Base-by-base conservation (phyloP, 2,113 vertebrate genomes). In the Dolichotis patagonum region DNA sequence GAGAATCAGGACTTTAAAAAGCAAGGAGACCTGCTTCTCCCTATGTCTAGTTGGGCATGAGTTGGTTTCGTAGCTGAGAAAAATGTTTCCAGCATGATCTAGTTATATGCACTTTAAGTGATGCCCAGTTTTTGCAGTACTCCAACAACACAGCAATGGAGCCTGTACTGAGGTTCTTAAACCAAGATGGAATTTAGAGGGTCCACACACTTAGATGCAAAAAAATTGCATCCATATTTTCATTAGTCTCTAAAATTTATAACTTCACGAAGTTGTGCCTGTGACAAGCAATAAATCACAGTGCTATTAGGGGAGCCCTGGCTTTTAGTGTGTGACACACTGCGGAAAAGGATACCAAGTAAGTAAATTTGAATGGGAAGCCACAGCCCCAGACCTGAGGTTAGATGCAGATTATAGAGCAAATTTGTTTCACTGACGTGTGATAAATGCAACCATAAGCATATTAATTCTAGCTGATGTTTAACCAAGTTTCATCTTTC, bases 41-140 rank as follows among this genome's bases (percentile, higher is more conserved):
- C 38, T 65, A 60, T 20, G 58, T 85, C 24, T 91, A 43, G 9
- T 56, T 69, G 41, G 89, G 7, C 14, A 63, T 77, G 28, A 2
- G n/a, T 81, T n/a, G 58, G 41, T 75, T 95, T 78, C n/a, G 73
- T 38, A 80, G 5, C 38, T 91, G n/a, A 85, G 91, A 86, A 93
- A 85, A 43, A 14, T 11, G 49, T 16, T 78, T 11, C 43, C 77
- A 73, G 38, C 56, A 46, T 69, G 67, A 24, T 93, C 62, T 95
- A 81, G 26, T 91, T 80, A n/a, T 17, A 41, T 81, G 17, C 35
- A 90, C 46, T 41, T 89, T 73, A 43, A 75, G 22, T 1, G 43
- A 60, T 60, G 60, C 11, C 28, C 26, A 71, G 19, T 83, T 43
- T 82, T 78, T 17, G 69, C 43, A 82, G 0, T 24, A n/a, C 28